A percentile compares a stretch with the other conserved stretches of the same genome.
Conservation (phyloP, 2,113 vertebrate genomes). For the Cephalophus harveyi region DNA sequence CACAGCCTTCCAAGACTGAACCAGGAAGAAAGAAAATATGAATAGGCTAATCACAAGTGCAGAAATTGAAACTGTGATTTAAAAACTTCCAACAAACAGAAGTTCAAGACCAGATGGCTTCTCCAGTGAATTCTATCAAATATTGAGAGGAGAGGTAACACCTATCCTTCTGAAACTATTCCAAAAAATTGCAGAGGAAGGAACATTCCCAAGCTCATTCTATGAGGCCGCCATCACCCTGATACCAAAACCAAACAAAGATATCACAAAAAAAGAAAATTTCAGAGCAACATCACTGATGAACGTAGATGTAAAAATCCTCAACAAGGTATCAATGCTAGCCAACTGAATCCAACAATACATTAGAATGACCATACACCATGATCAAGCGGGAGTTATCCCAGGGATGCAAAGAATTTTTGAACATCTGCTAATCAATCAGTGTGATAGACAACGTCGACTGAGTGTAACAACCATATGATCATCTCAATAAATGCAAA, state of each 20-base stretch:
- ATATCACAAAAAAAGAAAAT: not conserved
- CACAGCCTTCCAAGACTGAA: not conserved
- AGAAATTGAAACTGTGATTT: not conserved
- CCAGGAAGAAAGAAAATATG: not conserved
- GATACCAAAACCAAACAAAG: not conserved
- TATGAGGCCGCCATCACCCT: not conserved
- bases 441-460: not conserved
- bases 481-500: not conserved
- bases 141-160: not conserved
- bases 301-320: not conserved
- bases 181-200: not conserved
- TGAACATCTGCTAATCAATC: not conserved
- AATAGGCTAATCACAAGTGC: not conserved
- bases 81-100: not conserved
- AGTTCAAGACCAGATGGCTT: not conserved
- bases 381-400: not conserved
- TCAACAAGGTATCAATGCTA: not conserved
- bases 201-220: not conserved
- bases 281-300: not conserved
- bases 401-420: not conserved
- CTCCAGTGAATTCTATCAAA: not conserved
- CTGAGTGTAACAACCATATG: not conserved
- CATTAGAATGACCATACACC: not conserved
- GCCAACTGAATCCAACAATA: not conserved
- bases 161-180: not conserved